These are phyloP conservation scores for Vidua chalybeata DNA, from an alignment of 2,113 vertebrate species.

Conservation along the genomic window DNA sequence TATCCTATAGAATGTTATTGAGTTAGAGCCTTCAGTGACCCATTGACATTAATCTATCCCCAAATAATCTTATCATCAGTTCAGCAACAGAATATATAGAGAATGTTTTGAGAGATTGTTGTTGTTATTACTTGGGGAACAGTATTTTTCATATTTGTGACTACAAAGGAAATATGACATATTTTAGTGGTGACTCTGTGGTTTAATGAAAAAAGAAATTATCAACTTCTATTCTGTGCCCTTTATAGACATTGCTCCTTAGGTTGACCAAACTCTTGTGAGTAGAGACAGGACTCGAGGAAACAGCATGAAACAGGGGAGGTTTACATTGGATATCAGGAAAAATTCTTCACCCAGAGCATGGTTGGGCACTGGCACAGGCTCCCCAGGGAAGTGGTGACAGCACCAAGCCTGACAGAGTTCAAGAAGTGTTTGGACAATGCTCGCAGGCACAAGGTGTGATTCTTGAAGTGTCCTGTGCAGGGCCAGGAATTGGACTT, in stretches of 20 bases:
- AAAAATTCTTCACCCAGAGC: neutral
- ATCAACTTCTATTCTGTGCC: neutral
- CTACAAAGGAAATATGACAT: neutral
- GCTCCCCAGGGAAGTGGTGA: neutral
- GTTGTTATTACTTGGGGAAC: neutral
- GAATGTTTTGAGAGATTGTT: neutral
- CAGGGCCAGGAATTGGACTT: neutral
- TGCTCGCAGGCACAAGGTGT: neutral
- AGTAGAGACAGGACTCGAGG: accelerated
- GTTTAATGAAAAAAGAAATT: neutral
- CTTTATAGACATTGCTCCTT: neutral
- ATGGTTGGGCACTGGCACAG: neutral
- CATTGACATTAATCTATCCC: neutral
- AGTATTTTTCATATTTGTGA: neutral
- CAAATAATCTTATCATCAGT: neutral
- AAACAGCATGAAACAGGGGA: neutral
- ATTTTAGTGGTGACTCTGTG: neutral
- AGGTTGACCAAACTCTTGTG: neutral
- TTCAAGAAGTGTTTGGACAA: neutral
- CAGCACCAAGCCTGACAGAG: neutral
- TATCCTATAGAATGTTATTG: neutral
- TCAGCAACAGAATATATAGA: neutral
- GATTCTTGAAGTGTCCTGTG: neutral
- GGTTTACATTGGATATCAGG: neutral
- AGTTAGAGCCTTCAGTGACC: neutral